A percentile compares a stretch with the other conserved stretches of the same genome.
phyloP scores from a whole-genome alignment of 1,140 invertebrate species.

The Zaprionus inermis region DNA sequence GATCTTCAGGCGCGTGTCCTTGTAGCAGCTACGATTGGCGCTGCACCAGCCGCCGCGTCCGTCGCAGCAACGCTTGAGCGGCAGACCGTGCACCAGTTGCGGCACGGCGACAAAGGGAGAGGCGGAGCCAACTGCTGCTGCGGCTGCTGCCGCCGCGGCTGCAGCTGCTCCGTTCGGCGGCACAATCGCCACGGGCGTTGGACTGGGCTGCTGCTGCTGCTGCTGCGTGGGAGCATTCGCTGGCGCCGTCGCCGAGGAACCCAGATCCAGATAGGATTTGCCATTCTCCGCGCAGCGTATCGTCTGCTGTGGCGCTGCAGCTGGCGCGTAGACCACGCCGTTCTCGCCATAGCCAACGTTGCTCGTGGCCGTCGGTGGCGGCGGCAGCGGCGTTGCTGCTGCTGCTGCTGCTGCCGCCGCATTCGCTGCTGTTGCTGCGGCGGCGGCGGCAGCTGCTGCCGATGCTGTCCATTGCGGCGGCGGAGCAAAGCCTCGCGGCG shows the following conservation, averaged over 20 bases:
- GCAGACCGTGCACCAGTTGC: constrained; percentile 55
- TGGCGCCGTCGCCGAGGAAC: constrained; percentile 87
- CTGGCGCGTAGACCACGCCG: constrained; percentile 79
- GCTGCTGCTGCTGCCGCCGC: constrained; percentile 28
- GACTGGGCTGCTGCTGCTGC: constrained; percentile 36
- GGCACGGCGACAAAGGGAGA: constrained; percentile 34
- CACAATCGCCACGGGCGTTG: constrained; percentile 9
- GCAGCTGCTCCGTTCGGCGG: constrained; percentile 26
- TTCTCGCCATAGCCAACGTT: constrained; percentile 19
- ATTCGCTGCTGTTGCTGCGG: constrained; percentile 26
- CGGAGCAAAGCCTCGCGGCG: constrained; percentile 51
- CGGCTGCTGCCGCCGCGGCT: constrained; percentile 36
- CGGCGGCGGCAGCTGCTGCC: constrained; percentile 32
- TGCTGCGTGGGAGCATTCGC: constrained; percentile 44
- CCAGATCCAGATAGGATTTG: constrained; percentile 94
- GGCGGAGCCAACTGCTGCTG: constrained; percentile 33
- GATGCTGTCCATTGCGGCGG: constrained; percentile 71
- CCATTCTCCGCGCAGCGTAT: constrained; percentile 95
- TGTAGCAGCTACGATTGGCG: constrained; percentile 90
- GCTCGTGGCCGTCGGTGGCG: constrained; percentile 64
- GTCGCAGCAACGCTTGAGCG: constrained; percentile 89
- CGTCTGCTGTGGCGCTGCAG: constrained; percentile 87
- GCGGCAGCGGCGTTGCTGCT: constrained; percentile 17
- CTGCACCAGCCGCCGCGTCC: constrained; percentile 90
- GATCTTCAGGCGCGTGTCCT: constrained; percentile 93